Evolutionary conservation across 64 coral and sea anemone genomes (phyloP).

Genomic region (Cladopsammia gracilis): DNA sequence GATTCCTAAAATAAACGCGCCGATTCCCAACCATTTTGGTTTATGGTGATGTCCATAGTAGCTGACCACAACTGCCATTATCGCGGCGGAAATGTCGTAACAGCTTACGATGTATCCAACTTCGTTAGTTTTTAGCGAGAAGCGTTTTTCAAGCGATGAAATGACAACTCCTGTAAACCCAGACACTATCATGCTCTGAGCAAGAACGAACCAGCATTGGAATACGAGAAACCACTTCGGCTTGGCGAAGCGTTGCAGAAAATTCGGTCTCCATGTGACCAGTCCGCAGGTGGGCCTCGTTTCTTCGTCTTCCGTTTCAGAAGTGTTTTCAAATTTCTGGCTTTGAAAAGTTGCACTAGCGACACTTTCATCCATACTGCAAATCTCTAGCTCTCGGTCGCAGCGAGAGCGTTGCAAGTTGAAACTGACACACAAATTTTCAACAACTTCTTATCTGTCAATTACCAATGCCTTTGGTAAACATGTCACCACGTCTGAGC

Average conservation of each 20-base stretch:
- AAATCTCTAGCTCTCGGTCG: not conserved
- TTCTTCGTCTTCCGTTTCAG: not conserved
- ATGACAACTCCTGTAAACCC: slow-evolving; percentile 91
- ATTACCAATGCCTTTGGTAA: not conserved
- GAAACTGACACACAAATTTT: too few species aligned
- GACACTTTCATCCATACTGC: not conserved
- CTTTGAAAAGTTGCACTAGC: not conserved
- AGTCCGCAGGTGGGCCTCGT: slow-evolving; percentile 39
- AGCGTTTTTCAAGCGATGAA: slow-evolving; percentile 92
- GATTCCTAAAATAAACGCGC: slow-evolving; percentile 82
- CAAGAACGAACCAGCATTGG: slow-evolving; percentile 87
- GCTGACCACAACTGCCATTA: slow-evolving; percentile 90
- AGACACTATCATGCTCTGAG: slow-evolving; percentile 92
- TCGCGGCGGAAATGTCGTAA: slow-evolving; percentile 84
- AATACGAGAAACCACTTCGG: slow-evolving; percentile 91
- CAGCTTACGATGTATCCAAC: slow-evolving; percentile 75
- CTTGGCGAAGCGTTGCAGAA: slow-evolving; percentile 76
- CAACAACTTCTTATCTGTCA: not conserved
- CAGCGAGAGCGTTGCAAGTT: too few species aligned
- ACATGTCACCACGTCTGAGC: slow-evolving; percentile 15
- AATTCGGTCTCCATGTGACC: slow-evolving; percentile 48
- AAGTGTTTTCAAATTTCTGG: not conserved
- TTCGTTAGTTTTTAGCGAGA: slow-evolving; percentile 85
- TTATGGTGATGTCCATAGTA: slow-evolving; percentile 97
- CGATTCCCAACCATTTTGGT: slow-evolving; percentile 92